Conservation (phyloP, 2,113 vertebrate genomes). For the Aegithalos caudatus region DNA sequence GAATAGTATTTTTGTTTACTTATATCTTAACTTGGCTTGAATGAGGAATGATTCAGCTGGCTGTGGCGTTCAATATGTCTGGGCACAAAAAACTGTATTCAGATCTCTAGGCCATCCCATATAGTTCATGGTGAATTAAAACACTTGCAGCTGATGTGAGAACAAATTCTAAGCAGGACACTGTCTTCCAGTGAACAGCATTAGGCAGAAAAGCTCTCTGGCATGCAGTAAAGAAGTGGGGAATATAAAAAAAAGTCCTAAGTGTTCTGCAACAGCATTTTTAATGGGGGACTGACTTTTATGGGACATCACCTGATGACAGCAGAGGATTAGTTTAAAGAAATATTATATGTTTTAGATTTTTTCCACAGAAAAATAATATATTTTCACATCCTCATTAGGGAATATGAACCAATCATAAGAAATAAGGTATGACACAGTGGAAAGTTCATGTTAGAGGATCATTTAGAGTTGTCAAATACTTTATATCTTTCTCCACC, state of each 20-base stretch:
- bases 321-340: not conserved
- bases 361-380: not conserved
- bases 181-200: not conserved
- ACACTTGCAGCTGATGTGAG: not conserved
- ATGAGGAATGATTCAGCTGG: not conserved
- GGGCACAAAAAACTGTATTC: not conserved
- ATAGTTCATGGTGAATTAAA: not conserved
- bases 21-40: not conserved
- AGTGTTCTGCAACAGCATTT: not conserved
- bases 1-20: not conserved
- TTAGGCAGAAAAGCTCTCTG: not conserved
- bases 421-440: not conserved
- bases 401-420: not conserved
- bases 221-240: not conserved
- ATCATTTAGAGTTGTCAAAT: not conserved
- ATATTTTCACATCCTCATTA: not conserved
- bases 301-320: not conserved
- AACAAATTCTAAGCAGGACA: not conserved
- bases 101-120: not conserved
- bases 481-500: not conserved
- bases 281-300: not conserved
- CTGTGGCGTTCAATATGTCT: not conserved
- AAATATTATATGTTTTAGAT: not conserved
- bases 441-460: not conserved
- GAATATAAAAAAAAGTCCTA: not conserved